Evolutionary conservation across 2,888 invertebrate species (phyloP), one percentile per base, ranked within the genome.

Genomic region (Stenchaetothrips biformis): DNA sequence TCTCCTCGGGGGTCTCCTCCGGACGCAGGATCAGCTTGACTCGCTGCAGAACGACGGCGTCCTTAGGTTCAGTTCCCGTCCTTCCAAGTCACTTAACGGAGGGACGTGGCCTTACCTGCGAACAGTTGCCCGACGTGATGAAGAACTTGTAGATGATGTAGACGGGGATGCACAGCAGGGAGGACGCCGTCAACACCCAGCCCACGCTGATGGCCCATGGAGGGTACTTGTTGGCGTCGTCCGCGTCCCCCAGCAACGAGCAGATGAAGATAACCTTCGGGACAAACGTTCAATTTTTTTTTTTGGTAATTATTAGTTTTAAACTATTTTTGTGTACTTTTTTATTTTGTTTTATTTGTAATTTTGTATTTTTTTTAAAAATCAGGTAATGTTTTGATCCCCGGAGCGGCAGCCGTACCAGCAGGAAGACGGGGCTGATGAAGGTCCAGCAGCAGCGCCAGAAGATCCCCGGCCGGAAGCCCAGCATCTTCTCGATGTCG

Each of bases 371-470:
- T 77, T 49, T 79, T 81, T 80, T 53, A 49, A 49, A 49, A 49
- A 49, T 49, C 7, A 7, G 49, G 53, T 7, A 53, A 53, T 9
- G 6, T 16, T 16, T 13, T 48, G n/a, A 53, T 4, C 21, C 37
- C 74, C 67, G 49, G 62, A 16, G n/a, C 21, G 78, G 77, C 62
- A 67, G 81, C 87, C 87, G n/a, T 86, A 93, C 95, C 86, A 95
- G 88, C 84, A 95, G 90, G 87, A 95, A 95, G 53, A 94, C 90
- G 0, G 96, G 96, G 85, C 95, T 94, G 84, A 95, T 94, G 85
- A 93, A 95, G 79, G 92, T 92, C 96, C 96, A 96, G 86, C 95
- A 93, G 81, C 93, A 89, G 77, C 93, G 89, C 94, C 95, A 95
- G 88, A 94, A 94, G 83, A 92, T 86, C 0, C 93, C 93, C 0